Evolutionary conservation across 1,140 invertebrate genomes (phyloP).

Genomic region (Drosophila parvula): DNA sequence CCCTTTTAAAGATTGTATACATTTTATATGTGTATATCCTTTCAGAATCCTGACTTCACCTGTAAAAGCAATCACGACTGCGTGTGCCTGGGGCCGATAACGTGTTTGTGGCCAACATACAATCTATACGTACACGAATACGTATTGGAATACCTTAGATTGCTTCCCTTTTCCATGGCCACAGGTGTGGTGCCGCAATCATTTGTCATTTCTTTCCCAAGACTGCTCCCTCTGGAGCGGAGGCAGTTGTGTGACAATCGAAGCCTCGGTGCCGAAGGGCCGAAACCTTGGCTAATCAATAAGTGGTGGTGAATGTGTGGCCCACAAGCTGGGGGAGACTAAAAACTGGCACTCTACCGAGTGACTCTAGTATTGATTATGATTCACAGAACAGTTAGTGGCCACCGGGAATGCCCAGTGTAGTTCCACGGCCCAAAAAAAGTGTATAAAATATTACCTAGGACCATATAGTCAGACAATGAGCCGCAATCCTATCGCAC

Average conservation of each 20-base stretch:
- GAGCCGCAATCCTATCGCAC: conserved; percentile 12
- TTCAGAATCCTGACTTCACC: not conserved
- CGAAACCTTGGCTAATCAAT: conserved; percentile 52
- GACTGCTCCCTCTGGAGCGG: conserved; percentile 27
- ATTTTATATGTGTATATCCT: not conserved
- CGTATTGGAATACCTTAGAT: conserved; percentile 14
- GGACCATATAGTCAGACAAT: conserved; percentile 43
- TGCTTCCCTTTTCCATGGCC: conserved; percentile 15
- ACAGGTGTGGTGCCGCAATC: conserved; percentile 33
- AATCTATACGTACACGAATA: conserved; percentile 12
- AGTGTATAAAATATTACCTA: conserved; percentile 58
- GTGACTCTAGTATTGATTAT: conserved; percentile 32
- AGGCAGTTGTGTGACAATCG: conserved; percentile 24
- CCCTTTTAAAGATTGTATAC: not conserved
- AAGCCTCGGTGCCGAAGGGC: conserved; percentile 5
- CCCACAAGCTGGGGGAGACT: not conserved
- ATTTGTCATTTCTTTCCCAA: conserved; percentile 22
- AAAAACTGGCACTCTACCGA: conserved; percentile 13
- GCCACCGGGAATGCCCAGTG: too few relatives aligned
- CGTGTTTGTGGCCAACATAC: conserved; percentile 22
- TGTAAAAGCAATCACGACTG: conserved; percentile 19
- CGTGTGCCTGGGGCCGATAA: conserved; percentile 20
- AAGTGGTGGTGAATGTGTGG: conserved; percentile 9
- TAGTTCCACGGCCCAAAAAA: too few relatives aligned
- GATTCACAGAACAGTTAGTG: not conserved